These are phyloP conservation scores for Antennarius maculatus DNA, from an alignment of 2,797 vertebrate genomes.

Conservation along the genomic window DNA sequence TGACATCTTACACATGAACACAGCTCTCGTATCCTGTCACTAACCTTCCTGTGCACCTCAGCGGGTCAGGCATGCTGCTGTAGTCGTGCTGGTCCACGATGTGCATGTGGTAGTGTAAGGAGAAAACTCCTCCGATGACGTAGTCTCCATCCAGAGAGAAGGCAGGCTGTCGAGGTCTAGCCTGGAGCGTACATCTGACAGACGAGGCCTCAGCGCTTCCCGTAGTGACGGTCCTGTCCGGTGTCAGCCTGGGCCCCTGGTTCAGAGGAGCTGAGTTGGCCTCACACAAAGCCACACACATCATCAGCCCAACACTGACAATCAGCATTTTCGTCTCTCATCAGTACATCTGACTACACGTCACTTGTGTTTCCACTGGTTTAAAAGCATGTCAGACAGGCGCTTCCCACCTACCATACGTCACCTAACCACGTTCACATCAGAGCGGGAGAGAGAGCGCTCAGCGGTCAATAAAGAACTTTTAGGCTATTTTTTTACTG, in stretches of 20 bases:
- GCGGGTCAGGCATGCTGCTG: conserved; percentile 55
- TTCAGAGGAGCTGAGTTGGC: conserved; percentile 18
- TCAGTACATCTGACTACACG: neutral
- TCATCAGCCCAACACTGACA: conserved; percentile 17
- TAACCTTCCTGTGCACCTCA: conserved; percentile 68
- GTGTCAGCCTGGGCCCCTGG: neutral
- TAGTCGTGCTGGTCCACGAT: conserved; percentile 50
- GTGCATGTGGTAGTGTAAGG: conserved; percentile 57
- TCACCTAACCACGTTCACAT: neutral
- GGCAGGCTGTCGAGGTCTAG: conserved; percentile 23
- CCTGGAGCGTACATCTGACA: conserved; percentile 53
- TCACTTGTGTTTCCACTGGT: neutral
- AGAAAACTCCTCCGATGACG: conserved; percentile 68
- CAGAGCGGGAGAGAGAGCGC: neutral
- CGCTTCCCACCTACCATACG: neutral
- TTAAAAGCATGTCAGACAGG: conserved; percentile 30
- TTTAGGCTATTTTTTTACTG: neutral
- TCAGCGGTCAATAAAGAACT: neutral
- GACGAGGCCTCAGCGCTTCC: neutral
- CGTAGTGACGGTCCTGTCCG: neutral
- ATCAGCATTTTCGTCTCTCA: conserved; percentile 27
- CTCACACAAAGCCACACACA: conserved; percentile 27
- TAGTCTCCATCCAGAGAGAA: conserved; percentile 69
- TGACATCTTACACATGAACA: neutral
- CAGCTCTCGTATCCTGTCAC: conserved; percentile 11